Base-by-base conservation (phyloP, 2,797 vertebrate genomes). In the Phoebastria nigripes region DNA sequence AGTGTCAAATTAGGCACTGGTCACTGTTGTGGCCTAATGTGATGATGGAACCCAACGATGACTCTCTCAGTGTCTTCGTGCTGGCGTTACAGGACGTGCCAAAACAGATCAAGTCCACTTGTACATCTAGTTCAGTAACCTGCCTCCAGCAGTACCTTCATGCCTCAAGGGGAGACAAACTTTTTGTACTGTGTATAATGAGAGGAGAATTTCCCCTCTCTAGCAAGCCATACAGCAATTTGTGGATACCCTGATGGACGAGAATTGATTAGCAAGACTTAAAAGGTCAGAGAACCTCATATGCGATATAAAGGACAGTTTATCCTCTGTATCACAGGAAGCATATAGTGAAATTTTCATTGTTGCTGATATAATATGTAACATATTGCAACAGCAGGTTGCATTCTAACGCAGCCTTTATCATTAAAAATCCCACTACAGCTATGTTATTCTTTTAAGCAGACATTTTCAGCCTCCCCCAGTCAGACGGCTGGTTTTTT, bases 101-200 rank as follows among this genome's bases (percentile, higher is more conserved):
- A 96, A 35, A 91, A 89, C 89, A 73, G 63, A 95, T 95, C 87
- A 95, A 87, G 90, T 85, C 74, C 66, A 31, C 73, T 89, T 7
- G 37, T 7, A 89, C 87, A 95, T 44, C 77, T 77, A 51, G 90
- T 56, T 87, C 89, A 94, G 83, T 33, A 82, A 72, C 89, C 55
- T 92, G 90, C 74, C 90, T 93, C 74, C 91, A 93, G 95, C 92
- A 63, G 49, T 65, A 91, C 82, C 71, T 89, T 76, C 3, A 0
- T 63, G 87, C 84, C 94, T 85, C 89, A 86, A 76, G 91, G 92
- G 19, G 29, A 92, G 79, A 78, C 69, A 96, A 96, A 94, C 54
- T 89, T 94, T 86, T 91, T 71, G 59, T 85, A 78, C 70, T 73
- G 87, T 71, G 65, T 5, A 56, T 87, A 94, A 94, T 41, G 39